A percentile compares a stretch with the other conserved stretches of the same genome.
These are phyloP conservation scores for Alosa alosa DNA, from an alignment of 2,113 vertebrate species.

Conservation along the genomic window DNA sequence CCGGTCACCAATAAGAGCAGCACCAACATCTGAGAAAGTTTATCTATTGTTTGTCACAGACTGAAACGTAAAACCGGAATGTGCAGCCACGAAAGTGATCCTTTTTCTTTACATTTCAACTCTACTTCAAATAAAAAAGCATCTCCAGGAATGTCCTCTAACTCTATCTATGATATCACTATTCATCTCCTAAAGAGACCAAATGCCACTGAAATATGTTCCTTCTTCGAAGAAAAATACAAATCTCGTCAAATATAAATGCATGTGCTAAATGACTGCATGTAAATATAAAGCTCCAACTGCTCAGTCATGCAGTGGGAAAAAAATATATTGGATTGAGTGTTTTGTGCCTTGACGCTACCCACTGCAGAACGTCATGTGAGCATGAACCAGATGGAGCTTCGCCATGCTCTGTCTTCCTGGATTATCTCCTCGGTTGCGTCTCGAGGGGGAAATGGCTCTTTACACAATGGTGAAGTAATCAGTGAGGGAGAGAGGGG, in stretches of 20 bases:
- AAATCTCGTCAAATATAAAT: not conserved
- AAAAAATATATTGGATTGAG: not conserved
- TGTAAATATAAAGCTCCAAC: not conserved
- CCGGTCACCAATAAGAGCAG: not conserved
- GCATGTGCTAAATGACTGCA: not conserved
- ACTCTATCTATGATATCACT: not conserved
- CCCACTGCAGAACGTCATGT: not conserved
- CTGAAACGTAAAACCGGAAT: not conserved
- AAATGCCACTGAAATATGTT: not conserved
- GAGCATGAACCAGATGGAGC: slow-evolving; percentile 9
- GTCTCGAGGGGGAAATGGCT: slow-evolving; percentile 4
- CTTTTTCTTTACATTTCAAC: not conserved
- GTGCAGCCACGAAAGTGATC: not conserved
- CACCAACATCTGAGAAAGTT: not conserved
- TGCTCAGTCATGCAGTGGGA: not conserved
- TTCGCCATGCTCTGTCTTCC: not conserved
- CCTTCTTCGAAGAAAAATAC: not conserved
- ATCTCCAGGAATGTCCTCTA: not conserved
- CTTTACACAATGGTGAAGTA: not conserved
- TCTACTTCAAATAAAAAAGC: not conserved
- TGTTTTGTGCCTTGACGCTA: not conserved
- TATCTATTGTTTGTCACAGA: not conserved
- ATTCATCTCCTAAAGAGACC: not conserved
- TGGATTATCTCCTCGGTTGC: slow-evolving; percentile 11
- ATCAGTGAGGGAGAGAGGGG: not conserved